Percentiles rank a stretch among this genome's conserved stretches.
Conservation (phyloP, 2,113 vertebrate genomes). For the Scartelaos histophorus region DNA sequence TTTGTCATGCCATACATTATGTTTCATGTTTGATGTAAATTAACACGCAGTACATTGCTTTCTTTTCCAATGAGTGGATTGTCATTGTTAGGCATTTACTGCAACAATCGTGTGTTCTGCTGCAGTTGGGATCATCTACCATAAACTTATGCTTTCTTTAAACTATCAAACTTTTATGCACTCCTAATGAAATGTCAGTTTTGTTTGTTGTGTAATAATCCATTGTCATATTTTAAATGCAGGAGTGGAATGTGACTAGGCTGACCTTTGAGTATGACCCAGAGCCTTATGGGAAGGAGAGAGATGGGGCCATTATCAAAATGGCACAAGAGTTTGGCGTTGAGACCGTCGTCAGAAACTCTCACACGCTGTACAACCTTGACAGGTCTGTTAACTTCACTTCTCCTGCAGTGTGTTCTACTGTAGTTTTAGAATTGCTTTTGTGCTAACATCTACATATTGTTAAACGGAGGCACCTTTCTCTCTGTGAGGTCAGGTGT, state of each 20-base stretch:
- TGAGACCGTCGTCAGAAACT: slow-evolving; percentile 89
- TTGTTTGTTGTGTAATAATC: not conserved
- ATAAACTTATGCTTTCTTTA: not conserved
- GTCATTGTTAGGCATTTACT: not conserved
- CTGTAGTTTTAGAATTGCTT: not conserved
- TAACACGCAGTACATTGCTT: not conserved
- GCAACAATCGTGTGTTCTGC: not conserved
- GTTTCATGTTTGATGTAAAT: not conserved
- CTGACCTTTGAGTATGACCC: slow-evolving; percentile 95
- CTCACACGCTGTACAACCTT: slow-evolving; percentile 93
- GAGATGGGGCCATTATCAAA: slow-evolving; percentile 92
- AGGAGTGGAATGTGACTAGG: slow-evolving; percentile 95
- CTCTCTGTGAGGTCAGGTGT: not conserved
- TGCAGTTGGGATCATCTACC: not conserved
- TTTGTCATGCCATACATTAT: not conserved
- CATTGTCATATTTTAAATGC: slow-evolving; percentile 4
- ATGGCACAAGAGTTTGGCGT: slow-evolving; percentile 94
- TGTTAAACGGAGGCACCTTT: not conserved
- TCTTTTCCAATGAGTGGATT: not conserved
- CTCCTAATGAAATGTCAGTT: not conserved
- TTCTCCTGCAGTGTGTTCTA: not conserved
- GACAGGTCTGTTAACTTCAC: slow-evolving; percentile 80
- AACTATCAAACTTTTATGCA: no score
- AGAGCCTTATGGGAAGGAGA: slow-evolving; percentile 93
- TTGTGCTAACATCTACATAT: not conserved